phyloP scores from a whole-genome alignment of 2,113 vertebrate species.

The Trogon surrucura region DNA sequence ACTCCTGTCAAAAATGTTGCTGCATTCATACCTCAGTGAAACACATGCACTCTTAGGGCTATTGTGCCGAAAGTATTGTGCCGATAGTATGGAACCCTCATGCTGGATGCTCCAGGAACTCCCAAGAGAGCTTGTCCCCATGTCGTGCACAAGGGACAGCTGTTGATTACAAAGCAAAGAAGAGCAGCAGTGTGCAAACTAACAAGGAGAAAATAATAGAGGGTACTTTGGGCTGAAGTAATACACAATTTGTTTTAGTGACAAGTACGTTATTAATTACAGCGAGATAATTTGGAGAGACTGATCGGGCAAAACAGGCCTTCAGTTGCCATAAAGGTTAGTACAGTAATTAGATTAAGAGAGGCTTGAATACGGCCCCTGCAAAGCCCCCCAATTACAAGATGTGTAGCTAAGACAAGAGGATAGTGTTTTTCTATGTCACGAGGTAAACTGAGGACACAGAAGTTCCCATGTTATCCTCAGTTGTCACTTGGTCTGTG shows the following conservation, averaged over 20 bases:
- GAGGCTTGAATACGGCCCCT: background rate
- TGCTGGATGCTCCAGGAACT: background rate
- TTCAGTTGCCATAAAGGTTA: background rate
- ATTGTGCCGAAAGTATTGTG: background rate
- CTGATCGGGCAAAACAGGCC: background rate
- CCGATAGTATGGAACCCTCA: too few species aligned
- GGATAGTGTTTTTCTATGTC: background rate
- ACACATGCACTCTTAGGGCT: rapidly evolving
- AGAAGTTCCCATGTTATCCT: background rate
- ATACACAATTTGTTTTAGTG: background rate
- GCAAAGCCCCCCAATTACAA: background rate
- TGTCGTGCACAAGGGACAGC: too few species aligned
- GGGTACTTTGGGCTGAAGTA: background rate
- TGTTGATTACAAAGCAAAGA: background rate
- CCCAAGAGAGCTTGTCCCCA: background rate
- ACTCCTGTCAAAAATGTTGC: background rate
- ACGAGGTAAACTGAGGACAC: background rate
- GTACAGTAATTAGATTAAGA: background rate
- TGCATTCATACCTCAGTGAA: background rate
- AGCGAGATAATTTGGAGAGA: background rate
- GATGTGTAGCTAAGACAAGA: background rate
- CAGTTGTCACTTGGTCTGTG: background rate
- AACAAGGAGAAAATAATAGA: background rate
- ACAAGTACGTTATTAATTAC: background rate
- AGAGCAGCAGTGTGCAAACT: background rate